Base-by-base conservation (phyloP, 1,140 invertebrate species). In the Drosophila hydei region DNA sequence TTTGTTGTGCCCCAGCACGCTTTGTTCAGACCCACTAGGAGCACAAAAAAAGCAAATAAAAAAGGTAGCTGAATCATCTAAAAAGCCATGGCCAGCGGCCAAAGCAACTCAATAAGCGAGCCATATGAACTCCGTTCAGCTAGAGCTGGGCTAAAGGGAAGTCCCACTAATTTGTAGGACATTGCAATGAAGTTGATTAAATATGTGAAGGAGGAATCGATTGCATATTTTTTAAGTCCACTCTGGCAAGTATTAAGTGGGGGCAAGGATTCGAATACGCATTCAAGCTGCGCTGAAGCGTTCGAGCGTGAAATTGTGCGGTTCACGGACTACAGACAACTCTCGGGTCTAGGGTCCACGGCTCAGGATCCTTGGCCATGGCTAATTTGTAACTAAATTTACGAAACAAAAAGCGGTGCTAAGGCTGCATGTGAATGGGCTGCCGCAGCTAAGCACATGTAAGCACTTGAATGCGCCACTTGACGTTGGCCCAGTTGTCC, bases 371-470 rank as follows among this genome's bases (percentile, higher is more conserved):
- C 63, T 47, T 52, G 61, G 33, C 50, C 48, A 48, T 73, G 78
- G 83, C 63, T 85, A 85, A 85, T 87, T 87, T 87, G 81, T 78
- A 81, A 75, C 81, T 81, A 81, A 87, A 69, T 69, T 61, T 61
- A 51, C 23, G 45, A 55, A 73, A 81, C 85, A 77, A 79, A 61
- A 77, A 18, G 38, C 9, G 83, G 42, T 30, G 51, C 42, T 70
- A 58, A 67, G 73, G 65, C 54, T 58, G 8, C 27, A 6, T 16
- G 30, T 51, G 50, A 11, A 16, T 19, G 30, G 25, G 25, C 56
- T 56, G 45, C 30, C 33, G 52, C 43, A 48, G 67, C 61, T 75
- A 81, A 87, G 81, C 77, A 77, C 71, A 77, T 81, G 83, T 87
- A 87, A 87, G 75, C 77, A 72, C 77, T 77, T 69, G 52, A 80